Percentiles rank a stretch among this genome's conserved stretches.
Conservation (phyloP, 1,140 invertebrate species). For the Asobara japonica region DNA sequence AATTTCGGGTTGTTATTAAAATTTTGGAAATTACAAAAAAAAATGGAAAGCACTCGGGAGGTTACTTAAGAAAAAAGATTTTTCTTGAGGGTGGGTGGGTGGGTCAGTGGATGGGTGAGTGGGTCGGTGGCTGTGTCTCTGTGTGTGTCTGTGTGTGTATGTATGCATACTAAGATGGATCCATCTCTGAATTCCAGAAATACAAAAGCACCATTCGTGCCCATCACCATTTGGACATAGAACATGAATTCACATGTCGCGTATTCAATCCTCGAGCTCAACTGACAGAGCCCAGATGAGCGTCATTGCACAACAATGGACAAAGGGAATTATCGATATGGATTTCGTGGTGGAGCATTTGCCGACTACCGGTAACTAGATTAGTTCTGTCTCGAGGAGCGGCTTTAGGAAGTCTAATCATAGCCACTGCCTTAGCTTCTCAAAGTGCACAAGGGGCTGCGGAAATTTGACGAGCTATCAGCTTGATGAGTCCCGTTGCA, state of each 20-base stretch:
- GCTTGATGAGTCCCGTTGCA: background rate
- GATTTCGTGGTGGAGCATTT: background rate
- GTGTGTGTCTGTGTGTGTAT: too few species aligned
- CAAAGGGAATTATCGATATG: constrained; percentile 8
- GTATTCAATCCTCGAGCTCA: background rate
- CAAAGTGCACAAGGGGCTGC: background rate
- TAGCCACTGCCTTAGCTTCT: background rate
- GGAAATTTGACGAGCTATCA: background rate
- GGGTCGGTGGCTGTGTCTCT: too few species aligned
- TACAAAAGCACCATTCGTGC: background rate
- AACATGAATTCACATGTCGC: background rate
- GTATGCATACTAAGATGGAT: too few species aligned
- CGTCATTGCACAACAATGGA: background rate
- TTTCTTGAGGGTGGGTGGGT: too few species aligned
- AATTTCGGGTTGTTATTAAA: too few species aligned
- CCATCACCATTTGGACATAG: background rate
- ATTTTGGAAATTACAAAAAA: too few species aligned
- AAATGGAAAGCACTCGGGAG: too few species aligned
- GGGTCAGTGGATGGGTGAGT: too few species aligned
- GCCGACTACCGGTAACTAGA: constrained; percentile 13
- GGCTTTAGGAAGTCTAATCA: background rate
- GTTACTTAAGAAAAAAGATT: too few species aligned
- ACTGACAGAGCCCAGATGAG: background rate
- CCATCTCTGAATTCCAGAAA: background rate
- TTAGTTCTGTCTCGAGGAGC: background rate